phyloP scores from a whole-genome alignment of 1,140 invertebrate genomes.

The Drosophila chauvacae region DNA sequence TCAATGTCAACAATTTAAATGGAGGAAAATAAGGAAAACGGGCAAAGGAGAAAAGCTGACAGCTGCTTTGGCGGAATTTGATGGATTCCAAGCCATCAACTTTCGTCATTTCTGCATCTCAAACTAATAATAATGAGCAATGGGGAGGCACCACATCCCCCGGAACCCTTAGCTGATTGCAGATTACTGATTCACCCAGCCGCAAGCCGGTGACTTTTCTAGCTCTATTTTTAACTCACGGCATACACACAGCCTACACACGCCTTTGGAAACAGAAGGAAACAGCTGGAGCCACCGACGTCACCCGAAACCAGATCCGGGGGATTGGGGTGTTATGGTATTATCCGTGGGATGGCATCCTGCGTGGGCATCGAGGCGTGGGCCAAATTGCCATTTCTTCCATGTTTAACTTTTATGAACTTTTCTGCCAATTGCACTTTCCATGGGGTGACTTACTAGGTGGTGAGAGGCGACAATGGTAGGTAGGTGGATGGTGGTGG shows the following conservation, averaged over 20 bases:
- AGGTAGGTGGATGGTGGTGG: not conserved
- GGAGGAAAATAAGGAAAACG: not conserved
- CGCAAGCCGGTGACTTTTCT: constrained; percentile 42
- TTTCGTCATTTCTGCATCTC: constrained; percentile 53
- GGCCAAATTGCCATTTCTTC: constrained; percentile 38
- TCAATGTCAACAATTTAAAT: constrained; percentile 69
- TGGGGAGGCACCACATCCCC: not conserved
- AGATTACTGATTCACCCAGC: constrained; percentile 47
- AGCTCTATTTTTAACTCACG: constrained; percentile 38
- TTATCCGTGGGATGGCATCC: constrained; percentile 8
- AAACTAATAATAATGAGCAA: constrained; percentile 55
- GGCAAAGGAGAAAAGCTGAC: constrained; percentile 2
- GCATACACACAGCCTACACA: constrained; percentile 6
- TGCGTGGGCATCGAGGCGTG: constrained; percentile 29
- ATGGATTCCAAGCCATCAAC: constrained; percentile 49
- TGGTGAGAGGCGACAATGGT: not conserved
- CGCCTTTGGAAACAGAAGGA: constrained; percentile 7
- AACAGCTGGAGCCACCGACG: constrained; percentile 34
- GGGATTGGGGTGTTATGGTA: not conserved
- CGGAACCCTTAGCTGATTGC: constrained; percentile 29
- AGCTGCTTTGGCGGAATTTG: constrained; percentile 51
- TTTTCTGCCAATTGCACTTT: constrained; percentile 38
- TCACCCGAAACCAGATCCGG: constrained; percentile 22
- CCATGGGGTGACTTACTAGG: not conserved
- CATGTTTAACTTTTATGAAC: constrained; percentile 24